Evolutionary conservation across 2,888 invertebrate genomes (phyloP).

Genomic region (Ectemnius lituratus): DNA sequence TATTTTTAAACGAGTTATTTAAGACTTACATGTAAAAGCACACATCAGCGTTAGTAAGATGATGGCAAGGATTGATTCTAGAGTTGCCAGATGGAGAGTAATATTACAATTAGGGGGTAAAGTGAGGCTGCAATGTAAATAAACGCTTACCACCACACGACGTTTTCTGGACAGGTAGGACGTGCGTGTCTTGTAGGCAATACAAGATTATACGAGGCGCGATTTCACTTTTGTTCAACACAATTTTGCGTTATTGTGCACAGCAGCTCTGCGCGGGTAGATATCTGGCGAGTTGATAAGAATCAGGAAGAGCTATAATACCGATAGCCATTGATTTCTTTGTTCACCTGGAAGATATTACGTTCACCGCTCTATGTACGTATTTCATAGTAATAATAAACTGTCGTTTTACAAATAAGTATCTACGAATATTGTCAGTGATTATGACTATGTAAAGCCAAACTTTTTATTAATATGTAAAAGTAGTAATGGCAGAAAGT

Average conservation of each 20-base stretch:
- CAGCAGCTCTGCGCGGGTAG: conserved; percentile 30
- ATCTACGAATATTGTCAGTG: conserved; percentile 43
- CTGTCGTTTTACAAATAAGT: conserved; percentile 44
- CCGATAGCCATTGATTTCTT: conserved; percentile 17
- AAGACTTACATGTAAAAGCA: conserved; percentile 43
- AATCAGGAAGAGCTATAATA: conserved; percentile 16
- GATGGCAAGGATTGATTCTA: conserved; percentile 27
- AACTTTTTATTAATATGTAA: conserved; percentile 23
- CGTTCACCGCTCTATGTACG: conserved; percentile 42
- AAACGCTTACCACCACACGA: conserved; percentile 60
- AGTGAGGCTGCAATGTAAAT: conserved; percentile 67
- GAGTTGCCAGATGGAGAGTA: conserved; percentile 20
- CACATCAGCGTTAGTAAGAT: conserved; percentile 18
- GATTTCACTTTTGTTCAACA: conserved; percentile 24
- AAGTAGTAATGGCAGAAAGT: conserved; percentile 24
- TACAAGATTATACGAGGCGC: conserved; percentile 6
- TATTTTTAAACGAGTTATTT: conserved; percentile 61
- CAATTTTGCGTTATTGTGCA: conserved; percentile 37
- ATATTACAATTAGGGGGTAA: conserved; percentile 51
- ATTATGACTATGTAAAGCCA: conserved; percentile 31
- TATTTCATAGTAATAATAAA: conserved; percentile 49
- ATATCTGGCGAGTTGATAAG: conserved; percentile 12
- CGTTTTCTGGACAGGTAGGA: conserved; percentile 42
- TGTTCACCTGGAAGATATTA: conserved; percentile 45
- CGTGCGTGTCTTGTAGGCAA: conserved; percentile 35